Conservation (phyloP, 2,888 invertebrate genomes). For the Falcaria lacertinaria region DNA sequence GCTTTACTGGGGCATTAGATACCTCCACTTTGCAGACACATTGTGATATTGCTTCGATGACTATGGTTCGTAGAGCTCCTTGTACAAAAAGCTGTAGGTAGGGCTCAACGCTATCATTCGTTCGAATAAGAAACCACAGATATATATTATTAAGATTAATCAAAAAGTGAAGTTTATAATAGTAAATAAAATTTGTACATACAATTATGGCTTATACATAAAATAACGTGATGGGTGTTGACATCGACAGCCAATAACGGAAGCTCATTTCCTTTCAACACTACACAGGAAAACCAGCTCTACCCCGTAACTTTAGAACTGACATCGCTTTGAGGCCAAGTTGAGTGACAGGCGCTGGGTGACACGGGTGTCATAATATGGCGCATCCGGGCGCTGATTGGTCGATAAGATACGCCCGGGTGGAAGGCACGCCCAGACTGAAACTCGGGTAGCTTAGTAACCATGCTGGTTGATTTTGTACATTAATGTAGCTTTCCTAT, state of each 20-base stretch:
- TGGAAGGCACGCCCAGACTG: constrained; percentile 35
- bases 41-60: too few species aligned
- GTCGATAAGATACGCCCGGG: constrained; percentile 39
- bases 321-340: constrained; percentile 7
- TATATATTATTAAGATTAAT: too few species aligned
- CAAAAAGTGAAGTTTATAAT: too few species aligned
- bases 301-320: constrained; percentile 11
- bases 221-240: constrained; percentile 7
- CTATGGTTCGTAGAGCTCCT: too few species aligned
- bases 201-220: too few species aligned
- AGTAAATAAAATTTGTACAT: too few species aligned
- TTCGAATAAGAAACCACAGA: too few species aligned
- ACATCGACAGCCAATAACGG: constrained; percentile 45
- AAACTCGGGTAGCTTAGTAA: constrained; percentile 44
- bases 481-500: too few species aligned
- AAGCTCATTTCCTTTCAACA: constrained; percentile 24
- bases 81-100: too few species aligned
- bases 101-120: too few species aligned
- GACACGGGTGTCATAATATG: constrained; percentile 68
- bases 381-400: constrained; percentile 63
- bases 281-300: constrained; percentile 16
- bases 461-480: constrained; percentile 12
- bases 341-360: constrained; percentile 48
- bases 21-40: too few species aligned
- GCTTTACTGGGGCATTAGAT: too few species aligned